A percentile compares a stretch with the other conserved stretches of the same genome.
phyloP scores from a whole-genome alignment of 2,888 invertebrate species.

The Drosophila borealis region DNA sequence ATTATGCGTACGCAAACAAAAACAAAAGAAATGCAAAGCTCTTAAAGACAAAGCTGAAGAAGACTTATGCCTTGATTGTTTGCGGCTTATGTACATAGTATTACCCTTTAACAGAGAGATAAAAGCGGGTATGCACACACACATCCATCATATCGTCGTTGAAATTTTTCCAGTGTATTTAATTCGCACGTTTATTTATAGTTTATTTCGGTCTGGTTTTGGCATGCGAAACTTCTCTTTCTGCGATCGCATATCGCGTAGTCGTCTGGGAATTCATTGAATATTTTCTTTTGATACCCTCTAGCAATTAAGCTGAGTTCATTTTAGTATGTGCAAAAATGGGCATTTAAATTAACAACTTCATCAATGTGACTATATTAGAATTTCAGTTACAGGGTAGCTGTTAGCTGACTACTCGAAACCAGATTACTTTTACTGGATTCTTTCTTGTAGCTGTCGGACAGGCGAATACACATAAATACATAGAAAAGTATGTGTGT shows the following conservation, averaged over 20 bases:
- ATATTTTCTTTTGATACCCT: not conserved
- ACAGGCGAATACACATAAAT: slow-evolving; percentile 11
- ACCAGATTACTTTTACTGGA: no score
- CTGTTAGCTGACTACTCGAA: not conserved
- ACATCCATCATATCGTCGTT: not conserved
- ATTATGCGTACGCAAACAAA: slow-evolving; percentile 21
- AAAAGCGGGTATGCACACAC: slow-evolving; percentile 1
- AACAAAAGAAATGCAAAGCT: slow-evolving; percentile 36
- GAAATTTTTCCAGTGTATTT: not conserved
- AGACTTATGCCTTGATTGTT: slow-evolving; percentile 30
- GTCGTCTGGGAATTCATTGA: not conserved
- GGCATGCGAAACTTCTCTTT: not conserved
- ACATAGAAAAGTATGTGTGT: not conserved
- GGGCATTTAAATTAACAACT: not conserved
- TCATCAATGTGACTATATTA: no score
- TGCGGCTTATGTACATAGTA: slow-evolving; percentile 7
- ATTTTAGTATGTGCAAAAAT: not conserved
- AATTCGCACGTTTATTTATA: not conserved
- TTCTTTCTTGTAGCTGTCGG: slow-evolving; percentile 1
- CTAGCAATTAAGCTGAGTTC: not conserved
- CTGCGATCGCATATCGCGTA: not conserved
- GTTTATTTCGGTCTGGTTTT: not conserved
- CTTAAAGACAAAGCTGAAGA: slow-evolving; percentile 29
- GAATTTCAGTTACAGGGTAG: slow-evolving; percentile 2
- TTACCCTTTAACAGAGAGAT: slow-evolving; percentile 10